These are phyloP conservation scores for Hesperophylax magnus DNA, from an alignment of 1,140 invertebrate species.

Conservation along the genomic window DNA sequence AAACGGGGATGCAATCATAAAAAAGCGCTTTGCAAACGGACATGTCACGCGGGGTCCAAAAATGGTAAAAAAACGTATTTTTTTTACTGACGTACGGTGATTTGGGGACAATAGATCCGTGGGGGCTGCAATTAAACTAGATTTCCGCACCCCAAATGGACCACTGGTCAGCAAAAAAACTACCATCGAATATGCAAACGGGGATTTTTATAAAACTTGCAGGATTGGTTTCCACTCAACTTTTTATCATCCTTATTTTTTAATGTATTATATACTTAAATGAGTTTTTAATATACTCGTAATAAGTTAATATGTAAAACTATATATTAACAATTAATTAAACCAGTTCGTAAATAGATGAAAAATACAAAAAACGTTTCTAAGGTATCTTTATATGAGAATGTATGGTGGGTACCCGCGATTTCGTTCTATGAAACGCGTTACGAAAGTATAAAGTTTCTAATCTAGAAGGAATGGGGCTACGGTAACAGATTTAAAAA, in stretches of 20 bases:
- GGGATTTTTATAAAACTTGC: background rate
- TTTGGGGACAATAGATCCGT: conserved; percentile 35
- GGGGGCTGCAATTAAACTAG: conserved; percentile 52
- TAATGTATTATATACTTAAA: too few species aligned
- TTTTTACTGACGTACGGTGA: conserved; percentile 18
- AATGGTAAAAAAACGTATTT: background rate
- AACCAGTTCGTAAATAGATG: too few species aligned
- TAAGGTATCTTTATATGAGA: too few species aligned
- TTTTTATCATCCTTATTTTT: background rate
- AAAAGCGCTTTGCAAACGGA: conserved; percentile 20
- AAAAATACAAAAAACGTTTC: too few species aligned
- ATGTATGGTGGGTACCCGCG: too few species aligned
- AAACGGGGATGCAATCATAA: conserved; percentile 52
- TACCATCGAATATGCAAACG: conserved; percentile 14
- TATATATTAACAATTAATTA: too few species aligned
- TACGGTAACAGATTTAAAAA: too few species aligned
- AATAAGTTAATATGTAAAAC: too few species aligned
- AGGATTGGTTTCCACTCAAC: background rate
- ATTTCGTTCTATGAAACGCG: too few species aligned
- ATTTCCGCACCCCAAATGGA: conserved; percentile 49
- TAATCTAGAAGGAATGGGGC: too few species aligned
- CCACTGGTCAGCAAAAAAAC: conserved; percentile 55
- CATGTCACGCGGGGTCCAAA: background rate
- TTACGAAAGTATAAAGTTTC: too few species aligned
- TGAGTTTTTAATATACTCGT: too few species aligned